Evolutionary conservation across 2,888 invertebrate genomes (phyloP), one percentile per base, ranked within the genome.

Genomic region (Oligia strigilis): DNA sequence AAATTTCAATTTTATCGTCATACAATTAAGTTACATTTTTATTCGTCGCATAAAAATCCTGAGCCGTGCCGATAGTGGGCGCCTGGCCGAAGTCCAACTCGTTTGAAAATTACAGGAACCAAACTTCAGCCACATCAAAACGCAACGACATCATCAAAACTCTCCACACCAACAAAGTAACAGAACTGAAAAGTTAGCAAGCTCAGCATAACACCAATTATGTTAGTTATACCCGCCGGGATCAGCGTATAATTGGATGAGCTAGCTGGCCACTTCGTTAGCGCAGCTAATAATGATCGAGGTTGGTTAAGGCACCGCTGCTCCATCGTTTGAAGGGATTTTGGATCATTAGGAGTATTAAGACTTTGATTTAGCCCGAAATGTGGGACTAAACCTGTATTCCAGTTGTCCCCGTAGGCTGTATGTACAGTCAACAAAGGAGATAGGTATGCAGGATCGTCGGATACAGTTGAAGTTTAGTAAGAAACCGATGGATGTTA

Each of bases 231-330:
- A 78, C 81, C 85, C 76, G 46, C 19, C 72, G 89, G 89, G 78
- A 89, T 84, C 81, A 75, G 75, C 81, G 75, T 88, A 74, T 90
- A 90, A 90, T 90, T 90, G 87, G 89, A 87, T 85, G 88, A 82
- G 76, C 85, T 75, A 72, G 77, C 86, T 71, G 36, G 80, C 89
- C 90, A 86, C 89, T 87, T 89, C 88, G 87, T 90, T 90, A 90
- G 84, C 82, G 76, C 74, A 40, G 67, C 82, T 87, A 83, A 87
- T 88, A 88, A 85, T 85, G 82, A 88, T 86, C 87, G 81, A 75
- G 86, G 70, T 83, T 78, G 82, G 78, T 80, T 83, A 80, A 60
- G 75, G 81, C 81, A 46, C 19, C 43, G 70, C 40, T 62, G 60
- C 4, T 72, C 60, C 40, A 72, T n/a, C n/a, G 72, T 80, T 86